A percentile compares a stretch with the other conserved stretches of the same genome.
These are phyloP conservation scores for Apamea epomidion DNA, from an alignment of 2,888 invertebrate species.

Conservation along the genomic window DNA sequence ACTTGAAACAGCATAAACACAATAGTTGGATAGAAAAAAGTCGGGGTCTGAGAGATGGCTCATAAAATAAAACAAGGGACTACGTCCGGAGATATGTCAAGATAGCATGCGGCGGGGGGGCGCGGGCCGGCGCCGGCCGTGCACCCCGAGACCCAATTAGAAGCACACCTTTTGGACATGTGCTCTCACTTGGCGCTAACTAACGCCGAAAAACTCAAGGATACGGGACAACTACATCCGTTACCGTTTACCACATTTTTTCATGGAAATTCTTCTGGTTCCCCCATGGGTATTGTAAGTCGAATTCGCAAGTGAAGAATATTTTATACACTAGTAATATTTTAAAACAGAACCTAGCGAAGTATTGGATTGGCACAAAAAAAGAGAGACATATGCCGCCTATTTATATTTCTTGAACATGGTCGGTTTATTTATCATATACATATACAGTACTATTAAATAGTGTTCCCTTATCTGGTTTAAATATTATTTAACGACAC, in stretches of 20 bases:
- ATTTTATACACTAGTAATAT: not conserved
- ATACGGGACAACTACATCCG: slow-evolving; percentile 83
- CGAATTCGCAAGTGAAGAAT: slow-evolving; percentile 31
- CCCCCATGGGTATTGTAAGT: slow-evolving; percentile 19
- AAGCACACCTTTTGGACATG: slow-evolving; percentile 90
- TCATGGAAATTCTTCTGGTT: slow-evolving; percentile 53
- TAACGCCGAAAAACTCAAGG: slow-evolving; percentile 84
- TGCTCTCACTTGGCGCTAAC: slow-evolving; percentile 87
- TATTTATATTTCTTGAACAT: not conserved
- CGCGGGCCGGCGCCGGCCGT: slow-evolving; percentile 81
- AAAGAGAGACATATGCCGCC: not conserved
- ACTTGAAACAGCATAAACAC: slow-evolving; percentile 82
- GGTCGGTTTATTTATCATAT: not conserved
- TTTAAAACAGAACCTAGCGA: not conserved
- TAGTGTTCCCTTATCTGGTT: not conserved
- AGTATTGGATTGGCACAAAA: not conserved
- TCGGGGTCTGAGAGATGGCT: slow-evolving; percentile 85
- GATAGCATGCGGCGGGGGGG: slow-evolving; percentile 88
- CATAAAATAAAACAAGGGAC: slow-evolving; percentile 90
- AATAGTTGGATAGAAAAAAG: slow-evolving; percentile 84
- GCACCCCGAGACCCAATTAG: slow-evolving; percentile 88
- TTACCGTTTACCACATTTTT: slow-evolving; percentile 85
- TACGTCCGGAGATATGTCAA: slow-evolving; percentile 90
- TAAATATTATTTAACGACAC: slow-evolving; percentile 66
- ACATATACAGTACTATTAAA: not conserved